Conservation (phyloP, 2,113 vertebrate species). For the Petaurus breviceps region DNA sequence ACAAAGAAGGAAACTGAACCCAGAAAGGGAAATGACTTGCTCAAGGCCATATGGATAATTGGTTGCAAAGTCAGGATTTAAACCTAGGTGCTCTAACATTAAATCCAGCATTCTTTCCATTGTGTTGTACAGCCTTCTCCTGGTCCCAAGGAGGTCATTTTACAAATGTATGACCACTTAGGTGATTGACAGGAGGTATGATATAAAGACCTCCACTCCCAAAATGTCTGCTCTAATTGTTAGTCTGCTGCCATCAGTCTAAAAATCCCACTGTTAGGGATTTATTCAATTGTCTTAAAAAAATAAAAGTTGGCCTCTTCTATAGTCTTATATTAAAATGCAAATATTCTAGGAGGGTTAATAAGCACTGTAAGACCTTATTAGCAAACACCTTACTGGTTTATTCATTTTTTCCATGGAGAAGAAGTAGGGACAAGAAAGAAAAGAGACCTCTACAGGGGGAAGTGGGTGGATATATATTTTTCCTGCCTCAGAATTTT, state of each 20-base stretch:
- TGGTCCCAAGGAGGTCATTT: background rate
- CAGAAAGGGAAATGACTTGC: background rate
- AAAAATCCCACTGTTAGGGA: background rate
- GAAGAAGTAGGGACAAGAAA: background rate
- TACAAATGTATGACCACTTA: background rate
- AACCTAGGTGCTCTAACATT: background rate
- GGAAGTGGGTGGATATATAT: background rate
- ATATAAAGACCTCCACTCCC: background rate
- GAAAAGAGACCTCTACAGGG: background rate
- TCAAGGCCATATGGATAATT: background rate
- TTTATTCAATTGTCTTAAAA: background rate
- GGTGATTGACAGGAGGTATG: background rate
- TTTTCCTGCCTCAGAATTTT: background rate
- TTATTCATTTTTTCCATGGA: slow-evolving; percentile 11
- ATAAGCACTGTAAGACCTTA: background rate
- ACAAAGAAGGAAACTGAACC: background rate
- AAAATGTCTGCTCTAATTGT: background rate
- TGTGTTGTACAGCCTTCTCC: background rate
- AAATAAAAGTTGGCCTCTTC: background rate
- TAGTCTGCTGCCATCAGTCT: background rate
- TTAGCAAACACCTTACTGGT: background rate
- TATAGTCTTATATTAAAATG: background rate
- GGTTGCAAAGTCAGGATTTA: background rate
- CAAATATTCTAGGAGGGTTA: background rate
- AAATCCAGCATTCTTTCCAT: background rate